Percentiles rank a stretch among this genome's conserved stretches.
phyloP scores from a whole-genome alignment of 2,113 vertebrate species.

The Aegypius monachus region DNA sequence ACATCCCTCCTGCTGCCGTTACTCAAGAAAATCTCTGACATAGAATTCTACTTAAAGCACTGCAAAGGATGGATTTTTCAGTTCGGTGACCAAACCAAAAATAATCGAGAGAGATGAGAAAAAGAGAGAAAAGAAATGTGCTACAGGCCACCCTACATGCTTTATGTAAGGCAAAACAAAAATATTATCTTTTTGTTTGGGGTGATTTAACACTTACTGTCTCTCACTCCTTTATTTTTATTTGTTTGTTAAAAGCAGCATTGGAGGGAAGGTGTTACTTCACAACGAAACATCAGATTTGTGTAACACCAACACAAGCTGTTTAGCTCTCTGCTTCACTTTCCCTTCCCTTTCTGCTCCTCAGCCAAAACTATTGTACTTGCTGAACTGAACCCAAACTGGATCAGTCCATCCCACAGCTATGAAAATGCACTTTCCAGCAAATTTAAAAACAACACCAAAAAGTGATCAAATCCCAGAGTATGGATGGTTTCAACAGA shows the following conservation, averaged over 20 bases:
- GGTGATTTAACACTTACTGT: neutral
- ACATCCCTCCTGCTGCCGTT: neutral
- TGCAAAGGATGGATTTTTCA: conserved; percentile 18
- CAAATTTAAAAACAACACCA: neutral
- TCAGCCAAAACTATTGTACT: neutral
- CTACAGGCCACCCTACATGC: neutral
- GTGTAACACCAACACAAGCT: neutral
- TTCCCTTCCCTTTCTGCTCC: neutral
- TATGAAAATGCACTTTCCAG: neutral
- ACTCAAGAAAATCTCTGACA: neutral
- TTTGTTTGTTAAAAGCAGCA: neutral
- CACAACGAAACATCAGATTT: neutral
- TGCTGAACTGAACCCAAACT: neutral
- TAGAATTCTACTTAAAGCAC: conserved; percentile 34
- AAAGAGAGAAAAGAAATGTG: neutral
- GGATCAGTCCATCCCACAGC: neutral
- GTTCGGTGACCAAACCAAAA: neutral
- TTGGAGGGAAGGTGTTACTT: neutral
- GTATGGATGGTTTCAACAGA: neutral
- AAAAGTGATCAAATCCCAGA: neutral
- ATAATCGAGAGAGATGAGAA: neutral
- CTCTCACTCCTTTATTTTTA: neutral
- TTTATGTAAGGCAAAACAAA: neutral
- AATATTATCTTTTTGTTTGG: neutral
- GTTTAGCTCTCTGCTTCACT: neutral